Base-by-base conservation (phyloP, 2,888 invertebrate genomes). In the Hydroisotoma schaefferi region DNA sequence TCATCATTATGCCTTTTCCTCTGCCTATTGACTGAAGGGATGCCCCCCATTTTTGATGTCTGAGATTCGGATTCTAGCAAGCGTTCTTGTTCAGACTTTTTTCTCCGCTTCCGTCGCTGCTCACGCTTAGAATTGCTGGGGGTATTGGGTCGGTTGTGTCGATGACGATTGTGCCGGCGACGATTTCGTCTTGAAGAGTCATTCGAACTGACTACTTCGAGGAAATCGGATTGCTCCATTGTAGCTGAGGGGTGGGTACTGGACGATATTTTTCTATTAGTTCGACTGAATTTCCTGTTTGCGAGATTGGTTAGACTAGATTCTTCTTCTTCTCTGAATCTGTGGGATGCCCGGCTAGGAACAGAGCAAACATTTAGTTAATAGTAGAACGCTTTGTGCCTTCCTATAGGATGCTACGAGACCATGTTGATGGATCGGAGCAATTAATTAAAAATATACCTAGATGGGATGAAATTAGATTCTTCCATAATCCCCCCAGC, bases 401-500 rank as follows among this genome's bases (percentile, higher is more conserved):
- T n/a, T n/a, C n/a, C n/a, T n/a, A n/a, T n/a, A n/a, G n/a, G n/a
- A n/a, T n/a, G n/a, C n/a, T n/a, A n/a, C 40, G n/a, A 40, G n/a
- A 15, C 20, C 20, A 10, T 40, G n/a, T 40, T 18, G n/a, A 20
- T 15, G 33, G 15, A 33, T 33, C 15, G 15, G 15, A 18, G 5
- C 20, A 40, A 40, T 40, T 15, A 40, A 40, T 40, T 40, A 20
- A 15, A 28, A 20, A 29, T 22, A n/a, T 62, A 68, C 68, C 63
- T 65, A 23, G 59, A 65, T 47, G 65, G 68, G 55, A 68, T 65
- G 37, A 57, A 61, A 66, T 68, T 68, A 38, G 68, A 68, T 40
- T 68, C 68, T 38, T 65, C 68, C 33, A 63, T 59, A 43, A 67
- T 55, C 44, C 68, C 68, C 57, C 68, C 68, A 55, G 68, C 65